Conservation (phyloP, 2,888 invertebrate genomes). For the Neria commutata region DNA sequence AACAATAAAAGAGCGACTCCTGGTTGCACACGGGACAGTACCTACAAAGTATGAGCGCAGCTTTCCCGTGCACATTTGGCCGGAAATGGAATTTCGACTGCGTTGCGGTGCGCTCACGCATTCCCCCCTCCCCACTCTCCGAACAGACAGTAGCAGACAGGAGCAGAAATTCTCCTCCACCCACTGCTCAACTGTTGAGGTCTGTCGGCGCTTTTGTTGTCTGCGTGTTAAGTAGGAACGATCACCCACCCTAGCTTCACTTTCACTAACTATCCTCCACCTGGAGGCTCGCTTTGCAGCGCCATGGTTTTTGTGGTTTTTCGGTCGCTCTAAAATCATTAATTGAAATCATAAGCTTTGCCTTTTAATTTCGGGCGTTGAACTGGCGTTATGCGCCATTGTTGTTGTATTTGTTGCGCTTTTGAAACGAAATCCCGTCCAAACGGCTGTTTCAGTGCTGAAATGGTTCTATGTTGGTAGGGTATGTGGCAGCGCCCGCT, state of each 20-base stretch:
- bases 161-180: neutral
- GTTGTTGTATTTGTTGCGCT: neutral
- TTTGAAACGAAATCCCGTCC: neutral
- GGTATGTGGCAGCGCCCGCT: too few relatives aligned
- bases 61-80: too few relatives aligned
- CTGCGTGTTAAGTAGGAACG: too few relatives aligned
- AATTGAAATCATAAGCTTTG: conserved; percentile 26
- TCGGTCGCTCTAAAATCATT: conserved; percentile 17
- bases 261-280: neutral
- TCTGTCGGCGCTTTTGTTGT: too few relatives aligned
- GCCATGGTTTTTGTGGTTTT: neutral
- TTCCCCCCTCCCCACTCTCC: neutral
- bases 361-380: conserved; percentile 7
- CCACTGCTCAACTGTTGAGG: neutral
- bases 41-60: too few relatives aligned
- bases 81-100: conserved; percentile 10
- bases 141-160: neutral
- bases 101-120: neutral
- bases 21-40: too few relatives aligned
- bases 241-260: neutral
- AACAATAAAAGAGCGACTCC: too few relatives aligned
- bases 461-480: too few relatives aligned
- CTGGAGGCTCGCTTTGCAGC: neutral
- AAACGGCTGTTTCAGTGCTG: too few relatives aligned
- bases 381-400: neutral